These are phyloP conservation scores for Labeo calbasu DNA, from an alignment of 2,797 vertebrate species.

Conservation along the genomic window DNA sequence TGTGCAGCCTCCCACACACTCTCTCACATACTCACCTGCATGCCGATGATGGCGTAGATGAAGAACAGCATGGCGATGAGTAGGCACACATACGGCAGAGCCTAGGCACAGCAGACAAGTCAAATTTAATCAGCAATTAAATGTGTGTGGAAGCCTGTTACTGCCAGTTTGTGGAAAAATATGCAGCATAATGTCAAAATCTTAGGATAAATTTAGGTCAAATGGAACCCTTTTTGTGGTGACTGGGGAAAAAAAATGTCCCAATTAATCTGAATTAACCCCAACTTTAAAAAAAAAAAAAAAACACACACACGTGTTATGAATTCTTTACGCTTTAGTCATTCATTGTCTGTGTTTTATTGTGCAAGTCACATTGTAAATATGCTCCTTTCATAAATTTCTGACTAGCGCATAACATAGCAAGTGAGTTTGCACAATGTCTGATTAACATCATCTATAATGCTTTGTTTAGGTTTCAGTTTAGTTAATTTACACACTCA, in stretches of 20 bases:
- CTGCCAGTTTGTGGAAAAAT: not conserved
- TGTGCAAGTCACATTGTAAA: not conserved
- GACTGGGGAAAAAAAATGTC: not conserved
- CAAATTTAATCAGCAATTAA: not conserved
- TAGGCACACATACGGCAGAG: conserved; percentile 93
- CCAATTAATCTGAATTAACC: not conserved
- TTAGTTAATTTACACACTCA: not conserved
- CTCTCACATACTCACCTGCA: conserved; percentile 84
- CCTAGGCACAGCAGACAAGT: conserved; percentile 71
- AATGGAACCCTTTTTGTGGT: not conserved
- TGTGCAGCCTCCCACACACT: conserved; percentile 4
- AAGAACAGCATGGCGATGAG: conserved; percentile 98
- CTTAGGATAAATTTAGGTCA: not conserved
- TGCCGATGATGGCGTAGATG: conserved; percentile 97
- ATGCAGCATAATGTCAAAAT: not conserved
- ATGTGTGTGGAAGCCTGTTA: conserved; percentile 9
- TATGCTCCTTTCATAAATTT: not conserved
- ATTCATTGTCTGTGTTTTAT: not conserved
- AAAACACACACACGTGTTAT: not conserved
- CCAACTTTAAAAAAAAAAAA: too few relatives aligned
- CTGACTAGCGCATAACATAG: not conserved
- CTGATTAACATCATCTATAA: not conserved
- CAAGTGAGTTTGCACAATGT: not conserved
- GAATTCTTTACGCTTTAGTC: not conserved
- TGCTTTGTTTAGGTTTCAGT: not conserved